Percentiles rank a stretch among this genome's conserved stretches.
Evolutionary conservation across 2,113 vertebrate genomes (phyloP).

Genomic region (Leptobrachium leishanense): DNA sequence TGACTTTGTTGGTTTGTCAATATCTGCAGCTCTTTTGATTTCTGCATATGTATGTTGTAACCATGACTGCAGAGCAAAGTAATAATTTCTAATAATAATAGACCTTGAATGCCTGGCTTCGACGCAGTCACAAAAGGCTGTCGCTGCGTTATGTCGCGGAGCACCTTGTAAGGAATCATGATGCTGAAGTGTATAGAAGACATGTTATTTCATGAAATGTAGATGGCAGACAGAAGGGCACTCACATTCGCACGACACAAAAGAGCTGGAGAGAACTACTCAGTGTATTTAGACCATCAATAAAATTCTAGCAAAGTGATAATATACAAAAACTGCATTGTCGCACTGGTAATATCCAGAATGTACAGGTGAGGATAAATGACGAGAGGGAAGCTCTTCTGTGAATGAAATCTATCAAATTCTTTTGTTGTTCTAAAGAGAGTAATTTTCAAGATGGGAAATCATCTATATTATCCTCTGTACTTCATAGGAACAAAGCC

Average conservation of each 20-base stretch:
- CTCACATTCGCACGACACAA: not conserved
- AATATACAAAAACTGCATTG: not conserved
- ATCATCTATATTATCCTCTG: too few species aligned
- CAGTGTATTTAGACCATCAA: conserved; percentile 7
- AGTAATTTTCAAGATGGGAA: too few species aligned
- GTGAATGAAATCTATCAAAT: too few species aligned
- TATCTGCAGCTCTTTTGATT: conserved; percentile 10
- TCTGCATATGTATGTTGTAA: conserved; percentile 32
- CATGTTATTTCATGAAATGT: not conserved
- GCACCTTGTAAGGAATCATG: conserved; percentile 9
- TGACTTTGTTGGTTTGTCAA: conserved; percentile 13
- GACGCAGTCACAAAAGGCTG: conserved; percentile 26
- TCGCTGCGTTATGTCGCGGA: not conserved
- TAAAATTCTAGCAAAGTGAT: not conserved
- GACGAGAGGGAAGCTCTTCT: too few species aligned
- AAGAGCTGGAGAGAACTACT: not conserved
- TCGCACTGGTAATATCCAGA: not conserved
- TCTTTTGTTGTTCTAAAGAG: too few species aligned
- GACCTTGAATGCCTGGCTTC: conserved; percentile 29
- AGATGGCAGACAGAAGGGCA: not conserved
- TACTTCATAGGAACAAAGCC: too few species aligned
- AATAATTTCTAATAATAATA: conserved; percentile 36
- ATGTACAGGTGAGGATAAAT: not conserved
- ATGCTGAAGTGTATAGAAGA: conserved; percentile 14
- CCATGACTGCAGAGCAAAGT: conserved; percentile 44